Evolutionary conservation across 2,888 invertebrate species (phyloP).

Genomic region (Acleris sparsana): DNA sequence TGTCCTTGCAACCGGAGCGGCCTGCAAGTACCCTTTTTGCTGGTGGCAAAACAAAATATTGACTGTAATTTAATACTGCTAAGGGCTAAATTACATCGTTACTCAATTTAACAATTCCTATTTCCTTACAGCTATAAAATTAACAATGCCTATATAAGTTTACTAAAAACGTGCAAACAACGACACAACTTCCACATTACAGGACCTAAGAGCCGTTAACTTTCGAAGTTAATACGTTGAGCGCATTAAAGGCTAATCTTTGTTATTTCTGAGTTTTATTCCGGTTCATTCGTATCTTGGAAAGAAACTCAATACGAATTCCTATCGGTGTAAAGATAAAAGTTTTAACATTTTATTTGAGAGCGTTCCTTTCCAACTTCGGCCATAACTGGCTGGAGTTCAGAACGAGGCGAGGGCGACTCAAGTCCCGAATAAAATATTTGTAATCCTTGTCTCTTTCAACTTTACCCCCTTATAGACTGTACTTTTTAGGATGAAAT

Average conservation of each 20-base stretch:
- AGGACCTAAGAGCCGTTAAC: slow-evolving; percentile 22
- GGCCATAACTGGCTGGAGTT: slow-evolving; percentile 56
- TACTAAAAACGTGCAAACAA: slow-evolving; percentile 30
- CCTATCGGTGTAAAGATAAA: slow-evolving; percentile 71
- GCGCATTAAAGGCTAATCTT: slow-evolving; percentile 27
- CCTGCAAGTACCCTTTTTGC: slow-evolving; percentile 17
- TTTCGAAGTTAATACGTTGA: slow-evolving; percentile 19
- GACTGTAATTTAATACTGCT: slow-evolving; percentile 8
- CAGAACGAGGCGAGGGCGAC: slow-evolving; percentile 26
- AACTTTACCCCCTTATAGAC: background rate
- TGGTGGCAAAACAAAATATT: slow-evolving; percentile 18
- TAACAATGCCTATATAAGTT: slow-evolving; percentile 27
- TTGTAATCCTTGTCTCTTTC: slow-evolving; percentile 22
- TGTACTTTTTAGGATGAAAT: slow-evolving; percentile 5
- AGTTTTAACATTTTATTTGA: slow-evolving; percentile 75
- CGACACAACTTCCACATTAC: slow-evolving; percentile 29
- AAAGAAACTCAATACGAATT: slow-evolving; percentile 44
- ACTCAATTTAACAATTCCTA: background rate
- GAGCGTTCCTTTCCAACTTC: slow-evolving; percentile 65
- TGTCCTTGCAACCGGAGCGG: slow-evolving; percentile 46
- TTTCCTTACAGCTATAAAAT: slow-evolving; percentile 18
- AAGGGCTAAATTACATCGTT: slow-evolving; percentile 23
- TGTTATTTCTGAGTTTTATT: slow-evolving; percentile 38
- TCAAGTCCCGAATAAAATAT: slow-evolving; percentile 25
- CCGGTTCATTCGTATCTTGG: slow-evolving; percentile 44